A percentile compares a stretch with the other conserved stretches of the same genome.
Evolutionary conservation across 1,140 invertebrate genomes (phyloP).

Genomic region (Lordiphosa clarofinis): DNA sequence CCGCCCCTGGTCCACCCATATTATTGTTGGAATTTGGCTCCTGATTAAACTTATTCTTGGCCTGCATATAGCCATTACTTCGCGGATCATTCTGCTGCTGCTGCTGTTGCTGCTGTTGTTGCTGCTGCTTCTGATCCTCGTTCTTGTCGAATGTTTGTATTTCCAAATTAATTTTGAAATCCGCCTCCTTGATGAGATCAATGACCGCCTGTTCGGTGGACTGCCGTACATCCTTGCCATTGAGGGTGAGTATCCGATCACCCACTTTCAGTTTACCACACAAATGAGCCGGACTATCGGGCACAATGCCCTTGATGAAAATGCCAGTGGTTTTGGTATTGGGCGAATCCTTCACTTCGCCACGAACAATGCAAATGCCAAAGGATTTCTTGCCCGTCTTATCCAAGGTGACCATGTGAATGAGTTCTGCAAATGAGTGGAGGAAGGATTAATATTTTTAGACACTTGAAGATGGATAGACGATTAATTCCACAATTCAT

Average conservation of each 20-base stretch:
- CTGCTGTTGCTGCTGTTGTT: constrained; percentile 5
- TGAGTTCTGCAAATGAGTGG: constrained; percentile 33
- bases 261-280: constrained; percentile 93
- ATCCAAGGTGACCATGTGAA: constrained; percentile 73
- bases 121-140: constrained; percentile 31
- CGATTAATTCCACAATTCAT: too few species aligned
- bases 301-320: constrained; percentile 98
- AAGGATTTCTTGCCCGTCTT: constrained; percentile 82
- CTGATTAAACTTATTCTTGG: constrained; percentile 69
- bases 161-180: constrained; percentile 93
- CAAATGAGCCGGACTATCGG: constrained; percentile 95
- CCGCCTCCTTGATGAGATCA: constrained; percentile 95
- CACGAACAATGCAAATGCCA: constrained; percentile 98
- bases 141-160: constrained; percentile 89
- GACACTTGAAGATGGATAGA: too few species aligned
- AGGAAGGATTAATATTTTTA: neutral
- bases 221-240: constrained; percentile 92
- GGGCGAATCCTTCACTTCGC: constrained; percentile 84
- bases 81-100: constrained; percentile 36
- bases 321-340: constrained; percentile 90
- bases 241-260: constrained; percentile 95
- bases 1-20: constrained; percentile 24
- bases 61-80: constrained; percentile 70
- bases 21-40: constrained; percentile 37
- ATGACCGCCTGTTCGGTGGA: constrained; percentile 97